phyloP scores from a whole-genome alignment of 2,113 vertebrate genomes.

The Etia nguti region DNA sequence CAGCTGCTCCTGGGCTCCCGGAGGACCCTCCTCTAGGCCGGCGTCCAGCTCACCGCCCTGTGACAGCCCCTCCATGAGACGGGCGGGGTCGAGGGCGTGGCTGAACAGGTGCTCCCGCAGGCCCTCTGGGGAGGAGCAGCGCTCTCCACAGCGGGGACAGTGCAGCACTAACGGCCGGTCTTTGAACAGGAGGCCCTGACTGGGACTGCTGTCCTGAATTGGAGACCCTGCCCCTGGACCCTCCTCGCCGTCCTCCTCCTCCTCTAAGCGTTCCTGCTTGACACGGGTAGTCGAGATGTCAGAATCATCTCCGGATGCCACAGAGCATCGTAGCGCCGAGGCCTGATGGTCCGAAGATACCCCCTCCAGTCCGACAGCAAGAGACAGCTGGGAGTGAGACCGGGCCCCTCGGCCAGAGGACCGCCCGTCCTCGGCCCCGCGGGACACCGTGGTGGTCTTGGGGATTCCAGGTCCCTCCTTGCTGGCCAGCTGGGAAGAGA shows the following conservation, averaged over 20 bases:
- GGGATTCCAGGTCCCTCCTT: conserved; percentile 67
- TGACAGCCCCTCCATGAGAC: conserved; percentile 75
- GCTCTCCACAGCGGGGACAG: conserved; percentile 91
- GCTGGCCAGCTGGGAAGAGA: conserved; percentile 83
- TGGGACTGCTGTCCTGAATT: conserved; percentile 57
- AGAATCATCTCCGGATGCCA: conserved; percentile 75
- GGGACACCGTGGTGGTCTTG: conserved; percentile 67
- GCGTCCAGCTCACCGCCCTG: conserved; percentile 53
- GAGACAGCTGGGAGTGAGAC: conserved; percentile 78
- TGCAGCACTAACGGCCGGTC: conserved; percentile 71
- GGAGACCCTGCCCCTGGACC: conserved; percentile 63
- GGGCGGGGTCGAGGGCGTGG: conserved; percentile 78
- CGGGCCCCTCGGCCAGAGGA: conserved; percentile 63
- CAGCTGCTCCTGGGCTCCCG: conserved; percentile 58
- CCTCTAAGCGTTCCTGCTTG: conserved; percentile 85
- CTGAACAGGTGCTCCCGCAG: conserved; percentile 88
- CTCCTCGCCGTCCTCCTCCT: conserved; percentile 69
- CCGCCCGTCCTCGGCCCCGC: conserved; percentile 57
- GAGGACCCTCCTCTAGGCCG: conserved; percentile 53
- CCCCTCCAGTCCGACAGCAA: conserved; percentile 82
- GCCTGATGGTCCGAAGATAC: conserved; percentile 68
- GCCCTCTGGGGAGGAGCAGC: conserved; percentile 79
- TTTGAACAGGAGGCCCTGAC: conserved; percentile 67
- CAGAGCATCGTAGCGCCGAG: conserved; percentile 55
- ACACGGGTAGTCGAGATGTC: conserved; percentile 68